Evolutionary conservation across 2,888 invertebrate genomes (phyloP).

Genomic region (Graphium colonna): DNA sequence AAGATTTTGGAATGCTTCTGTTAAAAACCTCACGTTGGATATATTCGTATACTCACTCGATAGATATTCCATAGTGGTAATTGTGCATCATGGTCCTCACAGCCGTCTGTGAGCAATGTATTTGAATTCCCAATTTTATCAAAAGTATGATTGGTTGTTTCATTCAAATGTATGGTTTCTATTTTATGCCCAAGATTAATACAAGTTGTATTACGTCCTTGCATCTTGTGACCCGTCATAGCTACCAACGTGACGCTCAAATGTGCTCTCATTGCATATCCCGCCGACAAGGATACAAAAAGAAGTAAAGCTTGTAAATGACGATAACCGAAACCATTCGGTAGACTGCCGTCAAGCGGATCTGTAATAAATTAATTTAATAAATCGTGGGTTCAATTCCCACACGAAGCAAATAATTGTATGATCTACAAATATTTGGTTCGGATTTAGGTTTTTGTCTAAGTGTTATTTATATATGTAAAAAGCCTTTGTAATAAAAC

Average conservation of each 20-base stretch:
- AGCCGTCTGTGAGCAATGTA: no score
- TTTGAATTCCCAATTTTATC: no score
- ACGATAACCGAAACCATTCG: conserved; percentile 49
- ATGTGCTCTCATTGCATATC: conserved; percentile 33
- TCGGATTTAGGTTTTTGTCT: no score
- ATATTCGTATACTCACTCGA: conserved; percentile 53
- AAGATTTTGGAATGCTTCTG: no score
- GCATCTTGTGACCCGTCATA: conserved; percentile 44
- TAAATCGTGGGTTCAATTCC: no score
- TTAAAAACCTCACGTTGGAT: no score
- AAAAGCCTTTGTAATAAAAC: no score
- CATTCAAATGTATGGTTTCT: background rate
- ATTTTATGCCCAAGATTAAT: background rate
- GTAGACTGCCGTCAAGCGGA: conserved; percentile 23
- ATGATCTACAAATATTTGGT: no score
- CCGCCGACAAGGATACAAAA: conserved; percentile 46
- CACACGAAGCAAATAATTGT: no score
- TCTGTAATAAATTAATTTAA: conserved; percentile 33
- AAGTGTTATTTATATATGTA: no score
- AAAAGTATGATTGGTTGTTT: background rate
- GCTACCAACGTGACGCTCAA: conserved; percentile 46
- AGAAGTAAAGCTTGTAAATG: conserved; percentile 50
- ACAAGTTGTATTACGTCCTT: background rate
- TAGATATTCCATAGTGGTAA: conserved; percentile 50
- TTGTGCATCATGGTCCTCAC: no score